Percentiles rank a stretch among this genome's conserved stretches.
phyloP scores from a whole-genome alignment of 92 coral and sea anemone species.

The Siderastrea radians region DNA sequence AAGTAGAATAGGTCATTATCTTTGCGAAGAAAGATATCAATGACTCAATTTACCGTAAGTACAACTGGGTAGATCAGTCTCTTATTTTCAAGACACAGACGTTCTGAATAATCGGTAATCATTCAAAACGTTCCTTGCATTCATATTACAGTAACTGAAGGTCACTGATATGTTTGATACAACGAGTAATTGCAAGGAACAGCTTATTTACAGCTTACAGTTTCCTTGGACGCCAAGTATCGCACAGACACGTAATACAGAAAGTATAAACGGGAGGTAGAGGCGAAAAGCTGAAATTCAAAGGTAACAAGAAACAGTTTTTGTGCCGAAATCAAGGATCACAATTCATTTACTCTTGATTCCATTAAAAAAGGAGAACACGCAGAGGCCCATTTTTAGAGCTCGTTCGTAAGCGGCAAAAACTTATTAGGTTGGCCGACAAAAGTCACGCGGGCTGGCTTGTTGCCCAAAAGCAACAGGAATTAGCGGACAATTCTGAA shows the following conservation, averaged over 20 bases:
- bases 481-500: neutral
- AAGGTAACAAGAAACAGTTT: conserved; percentile 6
- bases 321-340: neutral
- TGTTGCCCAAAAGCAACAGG: neutral
- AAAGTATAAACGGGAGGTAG: neutral
- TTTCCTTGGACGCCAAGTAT: neutral
- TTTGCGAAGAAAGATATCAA: no score
- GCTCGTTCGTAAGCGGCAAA: neutral
- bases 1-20: no score
- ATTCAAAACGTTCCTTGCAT: no score
- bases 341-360: neutral
- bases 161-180: no score
- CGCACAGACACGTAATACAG: neutral
- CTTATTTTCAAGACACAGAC: no score
- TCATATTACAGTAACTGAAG: no score
- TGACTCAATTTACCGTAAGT: no score
- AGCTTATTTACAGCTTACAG: neutral
- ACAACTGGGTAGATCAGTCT: no score
- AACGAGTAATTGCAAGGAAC: no score
- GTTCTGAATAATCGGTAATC: no score
- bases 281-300: neutral
- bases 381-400: neutral
- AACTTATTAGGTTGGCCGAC: neutral
- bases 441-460: neutral
- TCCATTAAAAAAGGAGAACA: neutral